Evolutionary conservation across 2,888 invertebrate species (phyloP), one percentile per base, ranked within the genome.

Genomic region (Eilema caniola): DNA sequence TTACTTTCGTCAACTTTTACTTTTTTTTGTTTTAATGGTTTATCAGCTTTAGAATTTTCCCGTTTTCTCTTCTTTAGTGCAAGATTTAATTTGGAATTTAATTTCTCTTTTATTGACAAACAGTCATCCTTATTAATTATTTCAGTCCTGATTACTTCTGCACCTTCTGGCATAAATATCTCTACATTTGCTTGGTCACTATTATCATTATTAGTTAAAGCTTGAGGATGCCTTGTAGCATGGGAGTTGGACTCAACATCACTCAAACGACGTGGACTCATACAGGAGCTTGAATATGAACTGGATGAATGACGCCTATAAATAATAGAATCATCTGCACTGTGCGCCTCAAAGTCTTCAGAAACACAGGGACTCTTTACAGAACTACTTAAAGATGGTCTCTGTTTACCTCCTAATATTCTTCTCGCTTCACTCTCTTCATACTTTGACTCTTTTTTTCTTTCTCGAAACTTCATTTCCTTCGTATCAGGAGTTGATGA

Each of bases 261-360:
- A 83, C 96, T 96, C 23, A 96, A 90, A 10, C 97, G 95, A 33
- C 96, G 93, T 1, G 96, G 96, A 83, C 97, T 97, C 90, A 96
- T 95, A 20, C 97, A 96, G 3, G 96, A 96, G 85, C 97, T 97
- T 0, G 97, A 97, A 86, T 97, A 97, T 0, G 98, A 98, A 88
- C 98, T 98, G 62, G 98, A 98, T 3, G 98, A 98, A 85, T 98
- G 97, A 24, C 98, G 95, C 57, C 98, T 95, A 83, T 98, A 97
- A 71, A 98, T 98, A 84, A 98, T 96, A 0, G 98, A 98, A 68
- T 97, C 97, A 86, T 98, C 98, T 1, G 97, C 97, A 83, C 96
- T 95, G 57, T 96, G 95, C 62, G 95, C 94, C 77, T 96, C 95
- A 90, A 96, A 97, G 67, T 96, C 96, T 84, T 96, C 97, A 87